A percentile compares a stretch with the other conserved stretches of the same genome.
phyloP scores from a whole-genome alignment of 2,888 invertebrate species.

The Acrobasis consociella region DNA sequence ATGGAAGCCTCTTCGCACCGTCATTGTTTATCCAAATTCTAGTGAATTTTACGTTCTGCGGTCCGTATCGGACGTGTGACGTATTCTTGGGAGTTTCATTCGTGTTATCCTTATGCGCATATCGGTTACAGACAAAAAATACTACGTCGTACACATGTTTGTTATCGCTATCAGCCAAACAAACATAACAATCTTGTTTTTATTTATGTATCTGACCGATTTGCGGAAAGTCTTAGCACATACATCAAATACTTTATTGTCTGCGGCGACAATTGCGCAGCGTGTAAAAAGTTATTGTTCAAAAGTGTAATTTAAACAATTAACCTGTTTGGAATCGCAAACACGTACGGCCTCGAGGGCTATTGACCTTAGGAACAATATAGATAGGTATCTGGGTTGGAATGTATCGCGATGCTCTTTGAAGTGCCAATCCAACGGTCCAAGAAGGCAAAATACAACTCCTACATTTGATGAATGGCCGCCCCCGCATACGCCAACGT shows the following conservation, averaged over 20 bases:
- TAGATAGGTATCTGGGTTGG: constrained; percentile 34
- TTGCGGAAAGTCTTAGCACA: background rate
- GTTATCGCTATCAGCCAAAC: constrained; percentile 1
- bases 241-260: constrained; percentile 6
- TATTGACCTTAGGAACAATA: constrained; percentile 36
- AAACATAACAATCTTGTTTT: constrained; percentile 6
- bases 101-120: background rate
- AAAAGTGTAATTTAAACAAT: background rate
- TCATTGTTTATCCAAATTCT: constrained; percentile 16
- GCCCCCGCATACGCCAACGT: constrained; percentile 40
- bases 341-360: constrained; percentile 30
- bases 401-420: constrained; percentile 38
- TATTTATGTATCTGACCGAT: background rate
- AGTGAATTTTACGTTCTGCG: background rate
- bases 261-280: constrained; percentile 1
- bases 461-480: constrained; percentile 44
- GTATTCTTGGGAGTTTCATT: background rate
- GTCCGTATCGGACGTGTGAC: background rate
- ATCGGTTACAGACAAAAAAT: background rate
- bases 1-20: background rate
- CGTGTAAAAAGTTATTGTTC: constrained; percentile 6
- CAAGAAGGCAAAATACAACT: constrained; percentile 34
- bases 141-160: constrained; percentile 4
- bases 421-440: constrained; percentile 43
- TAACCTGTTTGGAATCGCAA: constrained; percentile 17